Evolutionary conservation across 2,113 vertebrate genomes (phyloP).

Genomic region (Maccullochella peelii): DNA sequence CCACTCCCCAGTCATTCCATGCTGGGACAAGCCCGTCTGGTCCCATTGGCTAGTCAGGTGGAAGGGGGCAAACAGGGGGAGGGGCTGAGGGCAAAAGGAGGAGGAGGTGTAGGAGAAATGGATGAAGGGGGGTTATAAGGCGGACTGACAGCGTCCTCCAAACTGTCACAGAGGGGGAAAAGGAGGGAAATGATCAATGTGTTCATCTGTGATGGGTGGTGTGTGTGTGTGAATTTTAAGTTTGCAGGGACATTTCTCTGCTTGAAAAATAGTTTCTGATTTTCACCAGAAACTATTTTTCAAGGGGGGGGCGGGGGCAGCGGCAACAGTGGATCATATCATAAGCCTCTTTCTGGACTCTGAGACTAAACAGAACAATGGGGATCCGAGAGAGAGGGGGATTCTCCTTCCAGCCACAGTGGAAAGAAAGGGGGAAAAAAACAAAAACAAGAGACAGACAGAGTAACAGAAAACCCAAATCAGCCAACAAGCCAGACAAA

Average conservation of each 20-base stretch:
- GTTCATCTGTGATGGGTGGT: neutral
- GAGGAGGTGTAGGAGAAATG: constrained; percentile 16
- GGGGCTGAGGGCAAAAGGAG: constrained; percentile 46
- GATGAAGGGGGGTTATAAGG: constrained; percentile 9
- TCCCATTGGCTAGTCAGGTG: constrained; percentile 75
- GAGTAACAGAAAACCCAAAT: neutral
- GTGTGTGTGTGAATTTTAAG: neutral
- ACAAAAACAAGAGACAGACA: neutral
- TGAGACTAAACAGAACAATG: constrained; percentile 19
- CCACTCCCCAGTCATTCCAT: constrained; percentile 47
- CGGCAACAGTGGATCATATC: neutral
- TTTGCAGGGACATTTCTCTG: neutral
- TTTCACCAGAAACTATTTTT: too few species aligned
- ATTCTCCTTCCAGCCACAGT: too few species aligned
- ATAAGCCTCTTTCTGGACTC: constrained; percentile 13
- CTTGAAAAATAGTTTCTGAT: neutral
- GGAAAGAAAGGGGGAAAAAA: neutral
- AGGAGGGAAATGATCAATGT: neutral
- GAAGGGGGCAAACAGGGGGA: constrained; percentile 63
- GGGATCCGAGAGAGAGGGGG: neutral
- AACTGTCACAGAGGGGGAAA: constrained; percentile 23
- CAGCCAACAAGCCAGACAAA: neutral
- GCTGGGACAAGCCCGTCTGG: constrained; percentile 58
- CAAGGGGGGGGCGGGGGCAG: neutral
- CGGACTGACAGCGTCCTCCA: constrained; percentile 39